Evolutionary conservation across 2,888 invertebrate genomes (phyloP), one percentile per base, ranked within the genome.

Genomic region (Hedya salicella): DNA sequence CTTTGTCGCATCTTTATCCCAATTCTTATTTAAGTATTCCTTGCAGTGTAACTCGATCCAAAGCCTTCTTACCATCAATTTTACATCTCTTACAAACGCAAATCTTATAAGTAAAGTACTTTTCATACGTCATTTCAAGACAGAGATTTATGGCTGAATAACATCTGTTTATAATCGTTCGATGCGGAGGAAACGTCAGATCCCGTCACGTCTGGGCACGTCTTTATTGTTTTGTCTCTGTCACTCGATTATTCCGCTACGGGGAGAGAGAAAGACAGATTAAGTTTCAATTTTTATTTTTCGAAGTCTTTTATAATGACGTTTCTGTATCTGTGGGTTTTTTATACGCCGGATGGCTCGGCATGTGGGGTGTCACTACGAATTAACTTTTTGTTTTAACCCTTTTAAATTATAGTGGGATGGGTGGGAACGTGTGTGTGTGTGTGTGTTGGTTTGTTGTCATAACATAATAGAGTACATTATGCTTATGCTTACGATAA

Each of bases 91-190:
- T 40, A 48, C 48, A 63, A 60, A 48, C 40, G 66, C 54, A 66
- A 66, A 66, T 66, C 61, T 66, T 66, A 54, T 61, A 65, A 65
- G 63, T 56, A 59, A 50, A 64, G 66, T 60, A 66, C 66, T 61
- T 66, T 66, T 61, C 66, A 66, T 61, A 61, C 54, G 60, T 66
- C 66, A 54, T 49, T 61, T 48, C 40, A 68, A 73, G 83, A 86
- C 83, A 80, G 82, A 83, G 89, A 91, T 91, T 89, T 89, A 89
- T 87, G 72, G 74, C 78, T 70, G 75, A 77, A 79, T 77, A 83
- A 82, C 91, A 91, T 89, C 83, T 91, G 91, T 82, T 89, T 87
- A 86, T 87, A 90, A 90, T 89, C 88, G 81, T 71, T 77, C 74
- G 78, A 87, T 83, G 79, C 83, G 71, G 73, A 78, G 83, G 85